phyloP scores from a whole-genome alignment of 2,113 vertebrate species.

The Sula dactylatra region DNA sequence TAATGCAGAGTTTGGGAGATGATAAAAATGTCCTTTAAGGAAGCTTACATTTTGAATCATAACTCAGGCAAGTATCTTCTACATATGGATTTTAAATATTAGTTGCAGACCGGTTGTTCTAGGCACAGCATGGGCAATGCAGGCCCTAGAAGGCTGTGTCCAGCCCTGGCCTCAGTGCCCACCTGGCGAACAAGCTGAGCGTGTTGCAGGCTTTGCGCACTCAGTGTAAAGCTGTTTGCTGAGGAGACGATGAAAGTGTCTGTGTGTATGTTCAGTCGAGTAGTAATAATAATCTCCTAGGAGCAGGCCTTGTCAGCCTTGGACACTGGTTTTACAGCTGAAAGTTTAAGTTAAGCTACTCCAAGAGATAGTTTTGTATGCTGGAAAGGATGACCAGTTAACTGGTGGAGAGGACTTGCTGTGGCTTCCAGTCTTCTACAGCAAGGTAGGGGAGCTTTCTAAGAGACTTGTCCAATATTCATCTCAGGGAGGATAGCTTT shows the following conservation, averaged over 20 bases:
- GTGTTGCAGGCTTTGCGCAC: neutral
- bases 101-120: neutral
- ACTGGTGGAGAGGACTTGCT: neutral
- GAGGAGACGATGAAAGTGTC: neutral
- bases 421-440: neutral
- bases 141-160: neutral
- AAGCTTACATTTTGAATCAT: neutral
- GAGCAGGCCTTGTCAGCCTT: neutral
- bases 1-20: neutral
- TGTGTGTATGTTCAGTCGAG: neutral
- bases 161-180: neutral
- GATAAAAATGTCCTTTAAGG: neutral
- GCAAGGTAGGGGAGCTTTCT: neutral
- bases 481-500: neutral
- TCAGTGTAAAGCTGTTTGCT: neutral
- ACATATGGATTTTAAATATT: neutral
- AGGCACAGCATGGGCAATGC: neutral
- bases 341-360: neutral
- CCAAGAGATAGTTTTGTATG: neutral
- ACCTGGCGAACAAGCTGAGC: neutral
- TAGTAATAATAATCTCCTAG: neutral
- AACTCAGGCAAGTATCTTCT: neutral
- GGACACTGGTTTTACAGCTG: neutral
- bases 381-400: neutral
- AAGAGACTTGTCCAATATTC: neutral